These are phyloP conservation scores for Pogonomyrmex barbatus DNA, from an alignment of 1,140 invertebrate species.

Conservation along the genomic window DNA sequence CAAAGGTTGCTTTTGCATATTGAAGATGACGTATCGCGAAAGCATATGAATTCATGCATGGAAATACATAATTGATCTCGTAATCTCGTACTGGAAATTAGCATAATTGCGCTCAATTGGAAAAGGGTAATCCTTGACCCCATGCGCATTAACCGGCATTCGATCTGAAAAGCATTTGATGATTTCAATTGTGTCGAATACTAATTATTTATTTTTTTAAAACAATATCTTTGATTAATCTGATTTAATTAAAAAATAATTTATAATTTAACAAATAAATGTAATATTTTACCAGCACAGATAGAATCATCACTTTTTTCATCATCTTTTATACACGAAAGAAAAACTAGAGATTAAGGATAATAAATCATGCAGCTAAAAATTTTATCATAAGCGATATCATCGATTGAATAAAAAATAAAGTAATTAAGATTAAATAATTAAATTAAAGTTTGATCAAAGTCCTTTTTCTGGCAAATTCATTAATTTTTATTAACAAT, in stretches of 20 bases:
- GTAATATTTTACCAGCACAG: neutral
- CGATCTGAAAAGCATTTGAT: neutral
- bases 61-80: constrained; percentile 1
- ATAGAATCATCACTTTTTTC: neutral
- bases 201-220: too few relatives aligned
- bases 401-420: neutral
- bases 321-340: neutral
- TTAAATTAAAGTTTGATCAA: neutral
- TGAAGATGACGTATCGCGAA: neutral
- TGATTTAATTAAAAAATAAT: neutral
- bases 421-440: neutral
- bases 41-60: neutral
- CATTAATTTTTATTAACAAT: neutral
- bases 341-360: neutral
- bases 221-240: too few relatives aligned
- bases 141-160: neutral
- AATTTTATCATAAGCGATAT: neutral
- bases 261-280: neutral
- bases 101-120: constrained; percentile 16
- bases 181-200: neutral
- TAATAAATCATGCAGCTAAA: neutral
- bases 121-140: constrained; percentile 17
- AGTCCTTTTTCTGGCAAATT: neutral
- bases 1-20: neutral
- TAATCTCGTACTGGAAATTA: constrained; percentile 14